Evolutionary conservation across 1,140 invertebrate genomes (phyloP).

Genomic region (Philaenus spumarius): DNA sequence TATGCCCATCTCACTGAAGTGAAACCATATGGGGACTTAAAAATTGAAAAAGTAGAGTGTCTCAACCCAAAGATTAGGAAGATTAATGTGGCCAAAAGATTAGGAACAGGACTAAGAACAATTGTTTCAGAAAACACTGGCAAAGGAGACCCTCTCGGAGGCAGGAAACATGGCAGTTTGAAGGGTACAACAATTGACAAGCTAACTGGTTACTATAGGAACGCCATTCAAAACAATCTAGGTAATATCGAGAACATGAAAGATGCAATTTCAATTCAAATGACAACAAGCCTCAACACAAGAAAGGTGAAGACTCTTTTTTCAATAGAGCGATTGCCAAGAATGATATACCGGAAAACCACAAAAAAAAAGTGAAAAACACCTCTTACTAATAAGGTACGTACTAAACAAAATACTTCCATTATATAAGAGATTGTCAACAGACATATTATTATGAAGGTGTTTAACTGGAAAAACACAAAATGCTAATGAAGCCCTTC

Average conservation of each 20-base stretch:
- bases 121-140: slow-evolving; percentile 10
- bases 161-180: slow-evolving; percentile 17
- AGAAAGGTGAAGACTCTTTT: slow-evolving; percentile 16
- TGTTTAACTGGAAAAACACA: no score
- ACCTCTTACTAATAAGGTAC: background rate
- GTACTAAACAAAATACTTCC: no score
- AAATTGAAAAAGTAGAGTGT: slow-evolving; percentile 18
- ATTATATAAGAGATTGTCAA: no score
- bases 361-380: slow-evolving; percentile 2
- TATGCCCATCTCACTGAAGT: slow-evolving; percentile 23
- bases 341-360: background rate
- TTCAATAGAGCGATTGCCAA: slow-evolving; percentile 15
- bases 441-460: no score
- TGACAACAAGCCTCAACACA: slow-evolving; percentile 20
- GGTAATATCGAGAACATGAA: slow-evolving; percentile 16
- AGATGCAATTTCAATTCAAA: slow-evolving; percentile 22
- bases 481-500: no score
- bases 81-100: slow-evolving; percentile 26
- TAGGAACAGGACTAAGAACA: slow-evolving; percentile 27
- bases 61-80: slow-evolving; percentile 17
- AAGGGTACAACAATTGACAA: slow-evolving; percentile 9
- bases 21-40: slow-evolving; percentile 26
- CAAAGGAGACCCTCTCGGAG: slow-evolving; percentile 17
- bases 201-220: slow-evolving; percentile 17
- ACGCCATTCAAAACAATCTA: slow-evolving; percentile 14